These are phyloP conservation scores for Oligia latruncula DNA, from an alignment of 2,888 invertebrate genomes.

Conservation along the genomic window DNA sequence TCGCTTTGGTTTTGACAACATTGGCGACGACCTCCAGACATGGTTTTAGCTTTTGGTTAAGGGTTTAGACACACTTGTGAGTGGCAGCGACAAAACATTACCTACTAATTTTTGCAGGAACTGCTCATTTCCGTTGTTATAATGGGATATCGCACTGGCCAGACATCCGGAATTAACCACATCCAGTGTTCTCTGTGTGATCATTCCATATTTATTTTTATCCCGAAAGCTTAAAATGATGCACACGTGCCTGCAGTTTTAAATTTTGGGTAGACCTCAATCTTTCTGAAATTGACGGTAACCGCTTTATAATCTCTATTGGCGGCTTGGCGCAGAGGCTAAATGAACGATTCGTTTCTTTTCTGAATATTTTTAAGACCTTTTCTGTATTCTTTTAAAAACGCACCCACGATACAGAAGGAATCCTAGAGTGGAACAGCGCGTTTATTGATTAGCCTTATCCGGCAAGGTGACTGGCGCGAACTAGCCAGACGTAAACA, in stretches of 20 bases:
- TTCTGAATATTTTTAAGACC: background rate
- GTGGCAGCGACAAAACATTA: background rate
- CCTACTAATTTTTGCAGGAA: background rate
- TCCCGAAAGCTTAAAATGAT: background rate
- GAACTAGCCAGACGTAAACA: background rate
- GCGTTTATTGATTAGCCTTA: slow-evolving; percentile 17
- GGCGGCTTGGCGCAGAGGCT: background rate
- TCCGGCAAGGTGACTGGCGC: slow-evolving; percentile 15
- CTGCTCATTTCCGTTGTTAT: background rate
- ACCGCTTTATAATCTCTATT: background rate
- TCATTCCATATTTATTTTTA: background rate
- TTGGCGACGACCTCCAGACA: slow-evolving; percentile 34
- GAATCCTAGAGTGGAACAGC: background rate
- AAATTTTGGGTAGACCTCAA: no score
- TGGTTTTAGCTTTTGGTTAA: slow-evolving; percentile 1
- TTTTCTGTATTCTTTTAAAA: background rate
- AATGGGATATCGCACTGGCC: background rate
- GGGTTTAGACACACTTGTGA: background rate
- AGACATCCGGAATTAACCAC: background rate
- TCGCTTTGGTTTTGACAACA: slow-evolving; percentile 24
- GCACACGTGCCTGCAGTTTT: no score
- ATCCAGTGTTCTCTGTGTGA: background rate
- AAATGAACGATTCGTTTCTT: background rate
- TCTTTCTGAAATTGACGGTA: background rate
- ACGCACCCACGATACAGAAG: background rate